Conservation (phyloP, 64 coral and sea anemone species). For the Catalaphyllia jardinei region DNA sequence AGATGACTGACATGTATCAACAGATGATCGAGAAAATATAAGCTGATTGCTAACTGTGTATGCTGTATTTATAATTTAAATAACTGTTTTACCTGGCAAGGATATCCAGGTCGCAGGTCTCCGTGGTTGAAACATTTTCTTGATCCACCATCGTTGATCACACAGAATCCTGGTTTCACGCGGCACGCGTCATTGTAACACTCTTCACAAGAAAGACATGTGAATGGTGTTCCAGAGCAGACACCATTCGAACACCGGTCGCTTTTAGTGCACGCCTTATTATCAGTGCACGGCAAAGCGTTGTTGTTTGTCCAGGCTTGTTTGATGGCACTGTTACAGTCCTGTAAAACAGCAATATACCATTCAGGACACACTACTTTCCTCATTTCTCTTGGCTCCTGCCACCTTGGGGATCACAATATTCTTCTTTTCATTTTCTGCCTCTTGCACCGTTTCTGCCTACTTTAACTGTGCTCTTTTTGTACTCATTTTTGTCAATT, state of each 20-base stretch:
- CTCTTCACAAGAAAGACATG: conserved; percentile 64
- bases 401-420: too few relatives aligned
- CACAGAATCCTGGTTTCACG: conserved; percentile 69
- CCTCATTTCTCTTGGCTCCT: too few relatives aligned
- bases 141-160: conserved; percentile 36
- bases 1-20: background rate
- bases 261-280: conserved; percentile 48
- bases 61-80: too few relatives aligned
- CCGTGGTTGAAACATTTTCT: conserved; percentile 54
- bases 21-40: background rate
- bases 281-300: conserved; percentile 49
- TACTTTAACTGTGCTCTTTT: too few relatives aligned
- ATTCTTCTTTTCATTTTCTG: too few relatives aligned
- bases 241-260: conserved; percentile 47
- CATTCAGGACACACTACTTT: background rate
- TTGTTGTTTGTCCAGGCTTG: conserved; percentile 66
- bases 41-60: background rate
- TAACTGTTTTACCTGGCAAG: conserved; percentile 57
- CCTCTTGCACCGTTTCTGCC: too few relatives aligned
- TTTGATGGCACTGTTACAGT: conserved; percentile 53
- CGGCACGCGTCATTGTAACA: conserved; percentile 54
- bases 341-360: background rate
- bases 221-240: conserved; percentile 67
- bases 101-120: conserved; percentile 63
- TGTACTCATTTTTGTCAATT: too few relatives aligned